Evolutionary conservation across 2,113 vertebrate genomes (phyloP).

Genomic region (Alligator sinensis): DNA sequence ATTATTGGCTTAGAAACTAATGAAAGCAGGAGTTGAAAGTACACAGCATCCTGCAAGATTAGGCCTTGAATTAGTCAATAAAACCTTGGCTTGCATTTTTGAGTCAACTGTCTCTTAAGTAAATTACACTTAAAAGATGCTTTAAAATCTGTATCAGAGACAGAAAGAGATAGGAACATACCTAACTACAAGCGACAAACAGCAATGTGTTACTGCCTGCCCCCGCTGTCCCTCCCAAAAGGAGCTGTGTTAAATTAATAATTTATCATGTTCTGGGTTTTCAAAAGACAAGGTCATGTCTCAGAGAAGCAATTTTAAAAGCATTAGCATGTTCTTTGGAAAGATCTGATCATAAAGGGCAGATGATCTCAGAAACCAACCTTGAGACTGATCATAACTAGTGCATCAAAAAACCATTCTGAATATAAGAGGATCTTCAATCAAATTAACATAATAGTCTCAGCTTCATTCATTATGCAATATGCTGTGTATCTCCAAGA

Average conservation of each 20-base stretch:
- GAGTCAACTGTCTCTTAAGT: neutral
- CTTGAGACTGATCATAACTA: neutral
- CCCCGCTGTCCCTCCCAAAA: neutral
- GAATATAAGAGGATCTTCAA: neutral
- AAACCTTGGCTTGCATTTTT: neutral
- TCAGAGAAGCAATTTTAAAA: slow-evolving; percentile 13
- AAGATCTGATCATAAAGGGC: neutral
- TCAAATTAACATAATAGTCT: neutral
- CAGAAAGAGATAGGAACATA: neutral
- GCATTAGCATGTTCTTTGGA: slow-evolving; percentile 6
- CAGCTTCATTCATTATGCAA: slow-evolving; percentile 18
- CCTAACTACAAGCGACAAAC: neutral
- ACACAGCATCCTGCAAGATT: neutral
- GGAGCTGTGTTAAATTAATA: slow-evolving; percentile 22
- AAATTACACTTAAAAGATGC: neutral
- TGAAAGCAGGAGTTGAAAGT: neutral
- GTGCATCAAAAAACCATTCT: neutral
- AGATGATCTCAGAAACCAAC: slow-evolving; percentile 28
- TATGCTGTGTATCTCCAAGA: neutral
- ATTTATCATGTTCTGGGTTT: neutral
- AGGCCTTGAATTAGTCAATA: neutral
- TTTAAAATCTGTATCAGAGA: neutral
- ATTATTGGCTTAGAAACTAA: neutral
- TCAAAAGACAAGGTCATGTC: neutral
- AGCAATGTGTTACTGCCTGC: neutral